Evolutionary conservation across 2,888 invertebrate genomes (phyloP), one percentile per base, ranked within the genome.

Genomic region (Lasioglossum oenotherae): DNA sequence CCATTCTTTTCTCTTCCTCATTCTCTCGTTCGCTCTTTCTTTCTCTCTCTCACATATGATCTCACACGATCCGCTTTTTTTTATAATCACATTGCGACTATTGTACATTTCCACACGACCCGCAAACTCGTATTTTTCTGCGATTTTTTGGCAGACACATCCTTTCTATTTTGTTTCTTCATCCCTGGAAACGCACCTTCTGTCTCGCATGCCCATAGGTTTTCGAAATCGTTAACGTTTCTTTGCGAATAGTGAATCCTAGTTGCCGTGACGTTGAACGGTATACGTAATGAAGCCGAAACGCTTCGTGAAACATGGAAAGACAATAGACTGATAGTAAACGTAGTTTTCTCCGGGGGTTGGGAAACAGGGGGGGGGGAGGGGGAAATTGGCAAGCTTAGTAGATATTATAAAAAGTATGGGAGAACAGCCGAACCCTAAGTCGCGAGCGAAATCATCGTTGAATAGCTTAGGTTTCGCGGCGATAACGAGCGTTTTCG

Each of bases 61-160:
- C 82, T 81, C 78, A 75, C 81, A 85, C 76, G 82, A 88, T 87
- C 80, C 84, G 81, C 71, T 89, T 78, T 67, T 57, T 72, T 79
- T 90, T 91, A 92, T 92, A 92, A 94, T 94, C 93, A 94, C 94
- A 94, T 94, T 93, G 93, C 93, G 88, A 93, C 93, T 94, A 94
- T 94, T 94, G 93, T 94, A 94, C 94, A 94, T 93, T 93, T 93
- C 90, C 92, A 92, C 92, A 92, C 89, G 90, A 91, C 89, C 89
- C 92, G 92, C 92, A 92, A 92, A 92, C 91, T 93, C 91, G 91
- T 91, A 92, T 92, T 88, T 92, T 88, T 81, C 75, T 88, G 90
- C 88, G 85, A 91, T 88, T 89, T 44, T 88, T 89, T 89, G 88
- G 87, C 90, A 88, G 89, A 88, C 88, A 89, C 83, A 82, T 82